phyloP scores from a whole-genome alignment of 2,888 invertebrate genomes.

The Alcis repandata region DNA sequence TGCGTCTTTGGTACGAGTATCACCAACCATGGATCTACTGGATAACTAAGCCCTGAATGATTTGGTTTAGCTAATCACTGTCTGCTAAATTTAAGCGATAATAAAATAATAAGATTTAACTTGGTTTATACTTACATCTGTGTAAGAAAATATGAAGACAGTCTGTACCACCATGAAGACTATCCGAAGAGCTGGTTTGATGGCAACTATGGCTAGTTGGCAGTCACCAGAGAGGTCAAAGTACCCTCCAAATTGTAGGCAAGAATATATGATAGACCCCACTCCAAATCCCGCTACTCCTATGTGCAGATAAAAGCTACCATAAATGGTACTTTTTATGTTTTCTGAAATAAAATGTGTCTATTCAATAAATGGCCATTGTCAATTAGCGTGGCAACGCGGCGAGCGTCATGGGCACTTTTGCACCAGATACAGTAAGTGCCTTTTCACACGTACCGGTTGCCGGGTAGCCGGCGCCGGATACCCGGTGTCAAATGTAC shows the following conservation, averaged over 20 bases:
- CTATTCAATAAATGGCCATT: not conserved
- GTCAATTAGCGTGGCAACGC: too few relatives aligned
- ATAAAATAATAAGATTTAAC: too few relatives aligned
- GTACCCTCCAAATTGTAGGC: constrained; percentile 89
- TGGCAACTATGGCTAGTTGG: constrained; percentile 86
- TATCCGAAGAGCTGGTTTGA: constrained; percentile 88
- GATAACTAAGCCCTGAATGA: too few relatives aligned
- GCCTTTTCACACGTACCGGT: too few relatives aligned
- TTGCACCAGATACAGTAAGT: too few relatives aligned
- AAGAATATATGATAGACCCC: constrained; percentile 91
- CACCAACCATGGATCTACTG: too few relatives aligned
- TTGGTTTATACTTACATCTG: constrained; percentile 83
- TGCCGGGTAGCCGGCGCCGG: too few relatives aligned
- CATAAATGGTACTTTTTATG: constrained; percentile 77
- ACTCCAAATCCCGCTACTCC: constrained; percentile 89
- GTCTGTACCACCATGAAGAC: constrained; percentile 90
- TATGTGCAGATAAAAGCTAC: constrained; percentile 88
- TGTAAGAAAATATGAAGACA: constrained; percentile 90
- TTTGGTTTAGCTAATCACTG: too few relatives aligned
- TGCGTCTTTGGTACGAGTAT: too few relatives aligned
- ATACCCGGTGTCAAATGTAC: too few relatives aligned
- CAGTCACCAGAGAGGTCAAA: constrained; percentile 89
- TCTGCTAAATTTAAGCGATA: too few relatives aligned
- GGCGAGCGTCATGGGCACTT: too few relatives aligned
- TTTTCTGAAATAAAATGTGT: constrained; percentile 58